Base-by-base conservation (phyloP, 2,888 invertebrate genomes). In the Lithophane leautieri region DNA sequence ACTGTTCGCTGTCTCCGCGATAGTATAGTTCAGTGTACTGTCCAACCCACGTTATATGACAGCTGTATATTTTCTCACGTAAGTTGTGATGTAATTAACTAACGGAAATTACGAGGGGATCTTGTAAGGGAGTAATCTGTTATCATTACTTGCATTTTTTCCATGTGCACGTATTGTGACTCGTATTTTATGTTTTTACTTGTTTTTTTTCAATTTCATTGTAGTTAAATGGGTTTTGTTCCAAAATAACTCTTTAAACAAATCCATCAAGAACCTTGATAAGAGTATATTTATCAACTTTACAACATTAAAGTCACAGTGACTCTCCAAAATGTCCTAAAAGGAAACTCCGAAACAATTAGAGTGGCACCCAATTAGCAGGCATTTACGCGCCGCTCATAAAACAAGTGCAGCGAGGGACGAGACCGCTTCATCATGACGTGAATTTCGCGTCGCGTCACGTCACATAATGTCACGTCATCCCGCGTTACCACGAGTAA, bases 331-430 rank as follows among this genome's bases (percentile, higher is more conserved):
- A 85, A 74, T 60, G 52, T 79, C 22, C 73, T 76, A 85, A 79
- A 81, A 71, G 73, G 78, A 70, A 70, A 74, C 81, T 77, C 42
- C 42, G 58, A 58, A 86, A 88, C 79, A 86, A 82, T 88, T 84
- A 84, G 86, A 76, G 74, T 74, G 78, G 76, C 81, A 75, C 71
- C 79, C 88, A 86, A 88, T 86, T 88, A 86, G 75, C 63, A 72
- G 71, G 62, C 86, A 78, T 80, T 80, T 82, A 88, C 68, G 75
- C 54, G 73, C 75, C 44, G 74, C 79, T 87, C 86, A 86, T 86
- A 82, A 82, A 86, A 81, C 85, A 78, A 83, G 78, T 81, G 73
- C 75, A 75, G 73, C 67, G 72, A 65, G 70, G 19, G 66, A 65
- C 47, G 58, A 81, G 50, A 72, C 63, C 28, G 79, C 68, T 40